A percentile compares a stretch with the other conserved stretches of the same genome.
phyloP scores from a whole-genome alignment of 1,140 invertebrate species.

The Eriocheir sinensis region DNA sequence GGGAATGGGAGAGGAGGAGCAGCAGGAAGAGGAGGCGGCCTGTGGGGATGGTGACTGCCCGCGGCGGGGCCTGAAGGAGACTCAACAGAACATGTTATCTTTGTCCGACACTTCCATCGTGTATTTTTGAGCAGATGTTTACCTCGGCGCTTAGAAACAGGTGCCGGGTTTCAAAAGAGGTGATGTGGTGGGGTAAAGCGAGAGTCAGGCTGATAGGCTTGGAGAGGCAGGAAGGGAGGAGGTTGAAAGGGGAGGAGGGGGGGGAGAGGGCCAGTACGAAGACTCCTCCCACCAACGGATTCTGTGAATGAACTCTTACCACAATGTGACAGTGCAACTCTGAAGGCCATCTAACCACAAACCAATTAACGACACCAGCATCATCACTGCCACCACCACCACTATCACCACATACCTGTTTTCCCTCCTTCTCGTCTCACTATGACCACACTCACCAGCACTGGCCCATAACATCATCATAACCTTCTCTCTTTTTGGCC shows the following conservation, averaged over 20 bases:
- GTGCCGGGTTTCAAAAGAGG: conserved; percentile 45
- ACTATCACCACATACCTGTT: no score
- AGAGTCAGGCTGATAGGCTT: neutral
- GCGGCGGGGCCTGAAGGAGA: neutral
- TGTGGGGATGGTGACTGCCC: neutral
- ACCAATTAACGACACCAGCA: neutral
- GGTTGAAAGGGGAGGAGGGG: neutral
- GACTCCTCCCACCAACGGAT: neutral
- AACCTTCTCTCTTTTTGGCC: no score
- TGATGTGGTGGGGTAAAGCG: neutral
- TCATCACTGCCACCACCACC: neutral
- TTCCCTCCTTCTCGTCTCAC: neutral
- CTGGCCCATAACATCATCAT: neutral
- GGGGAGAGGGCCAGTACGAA: neutral
- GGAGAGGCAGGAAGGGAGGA: neutral
- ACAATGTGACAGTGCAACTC: no score
- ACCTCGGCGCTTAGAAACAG: conserved; percentile 33
- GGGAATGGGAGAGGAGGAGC: neutral
- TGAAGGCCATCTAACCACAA: neutral
- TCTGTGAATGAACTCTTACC: neutral
- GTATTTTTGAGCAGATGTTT: conserved; percentile 48
- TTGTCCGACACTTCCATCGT: conserved; percentile 31
- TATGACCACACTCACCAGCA: neutral
- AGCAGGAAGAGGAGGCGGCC: neutral
- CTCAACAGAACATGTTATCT: conserved; percentile 6